Conservation (phyloP, 2,888 invertebrate genomes). For the Lypha dubia region DNA sequence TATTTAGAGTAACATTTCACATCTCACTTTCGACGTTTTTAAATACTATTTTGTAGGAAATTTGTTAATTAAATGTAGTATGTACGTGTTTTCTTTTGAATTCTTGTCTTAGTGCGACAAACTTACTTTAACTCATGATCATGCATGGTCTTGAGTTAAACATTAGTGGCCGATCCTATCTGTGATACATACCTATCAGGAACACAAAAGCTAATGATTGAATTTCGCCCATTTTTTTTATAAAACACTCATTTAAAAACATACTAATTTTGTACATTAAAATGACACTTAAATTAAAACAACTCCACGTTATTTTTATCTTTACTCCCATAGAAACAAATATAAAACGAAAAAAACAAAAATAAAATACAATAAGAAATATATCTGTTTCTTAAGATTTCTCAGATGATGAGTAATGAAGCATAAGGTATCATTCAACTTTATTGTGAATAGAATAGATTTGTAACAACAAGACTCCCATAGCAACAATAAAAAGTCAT, state of each 20-base stretch:
- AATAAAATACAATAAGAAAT: not conserved
- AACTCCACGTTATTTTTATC: conserved; percentile 28
- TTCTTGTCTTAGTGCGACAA: too few species aligned
- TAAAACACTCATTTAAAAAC: conserved; percentile 1
- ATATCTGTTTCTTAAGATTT: not conserved
- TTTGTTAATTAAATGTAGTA: too few species aligned
- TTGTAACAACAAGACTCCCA: not conserved
- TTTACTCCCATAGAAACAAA: not conserved
- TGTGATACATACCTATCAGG: too few species aligned
- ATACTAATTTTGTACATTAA: not conserved
- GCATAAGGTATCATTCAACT: conserved; percentile 50
- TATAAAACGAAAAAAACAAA: not conserved
- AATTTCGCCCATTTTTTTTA: not conserved
- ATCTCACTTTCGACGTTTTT: too few species aligned
- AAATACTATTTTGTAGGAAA: too few species aligned
- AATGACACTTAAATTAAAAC: conserved; percentile 43
- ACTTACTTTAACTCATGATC: too few species aligned
- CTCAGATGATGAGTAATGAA: conserved; percentile 22
- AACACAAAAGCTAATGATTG: too few species aligned
- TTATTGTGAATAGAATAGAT: conserved; percentile 17
- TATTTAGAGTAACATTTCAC: too few species aligned
- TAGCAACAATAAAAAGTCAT: conserved; percentile 17
- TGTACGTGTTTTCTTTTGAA: too few species aligned
- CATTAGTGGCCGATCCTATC: too few species aligned
- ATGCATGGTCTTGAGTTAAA: too few species aligned